Evolutionary conservation across 1,140 invertebrate genomes (phyloP), one percentile per base, ranked within the genome.

Genomic region (Cyphomyrmex costatus): DNA sequence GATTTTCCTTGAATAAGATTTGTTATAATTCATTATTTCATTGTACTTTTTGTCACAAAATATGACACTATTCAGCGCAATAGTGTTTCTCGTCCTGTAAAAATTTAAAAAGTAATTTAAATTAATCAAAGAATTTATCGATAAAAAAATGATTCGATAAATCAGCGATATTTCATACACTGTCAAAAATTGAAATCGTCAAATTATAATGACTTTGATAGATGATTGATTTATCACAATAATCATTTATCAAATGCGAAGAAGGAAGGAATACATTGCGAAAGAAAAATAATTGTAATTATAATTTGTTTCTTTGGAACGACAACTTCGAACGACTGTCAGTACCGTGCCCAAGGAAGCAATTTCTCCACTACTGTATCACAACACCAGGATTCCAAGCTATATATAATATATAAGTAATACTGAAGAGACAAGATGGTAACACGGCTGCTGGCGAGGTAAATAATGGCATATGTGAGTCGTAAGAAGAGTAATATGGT

Each of bases 371-470:
- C 93, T 95, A 95, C 94, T 93, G 65, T 93, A 93, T 93, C 92
- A 94, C 93, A 94, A 95, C 93, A 94, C 93, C 93, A 94, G 94
- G 93, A 94, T 92, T 92, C 93, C 94, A 94, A 95, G 93, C 93
- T 94, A 94, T 91, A 71, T 80, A 74, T 73, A 73, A 80, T 73
- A 83, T 83, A 90, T 86, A 91, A 78, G 88, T 92, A 94, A 91
- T 93, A 91, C 88, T 91, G 89, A 90, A 90, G 68, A 91, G 78
- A 87, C 61, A 91, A 85, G 73, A 92, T 88, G 86, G 89, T 87
- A 86, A 91, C 88, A 90, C 90, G 76, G 86, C 86, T 87, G 86
- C 80, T 87, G 85, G 83, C 60, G 70, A 90, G 91, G 76, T 84
- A 83, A 74, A 74, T 83, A 92, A 90, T 90, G 86, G 90, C 87